Conservation (phyloP, 2,797 vertebrate species). For the Erpetoichthys calabaricus region DNA sequence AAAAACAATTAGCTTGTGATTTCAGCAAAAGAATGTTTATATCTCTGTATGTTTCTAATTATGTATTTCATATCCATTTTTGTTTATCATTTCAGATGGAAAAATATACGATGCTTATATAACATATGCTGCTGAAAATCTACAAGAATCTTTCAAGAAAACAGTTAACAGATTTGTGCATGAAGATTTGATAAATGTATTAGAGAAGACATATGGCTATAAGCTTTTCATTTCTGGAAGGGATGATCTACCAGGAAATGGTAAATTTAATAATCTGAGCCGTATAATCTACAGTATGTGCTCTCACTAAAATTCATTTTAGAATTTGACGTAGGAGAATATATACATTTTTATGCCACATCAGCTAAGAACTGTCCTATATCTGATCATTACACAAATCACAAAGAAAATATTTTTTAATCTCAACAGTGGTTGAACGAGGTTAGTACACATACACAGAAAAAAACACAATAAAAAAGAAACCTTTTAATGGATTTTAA, state of each 20-base stretch:
- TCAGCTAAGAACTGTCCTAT: too few relatives aligned
- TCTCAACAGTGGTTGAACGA: too few relatives aligned
- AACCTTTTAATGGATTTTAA: too few relatives aligned
- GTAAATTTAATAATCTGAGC: constrained; percentile 26
- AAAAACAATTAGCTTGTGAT: too few relatives aligned
- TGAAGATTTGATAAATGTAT: constrained; percentile 48
- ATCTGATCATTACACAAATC: too few relatives aligned
- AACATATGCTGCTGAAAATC: constrained; percentile 42
- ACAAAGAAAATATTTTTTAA: too few relatives aligned
- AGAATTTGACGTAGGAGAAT: too few relatives aligned
- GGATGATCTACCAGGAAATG: constrained; percentile 68
- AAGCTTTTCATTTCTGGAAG: constrained; percentile 68
- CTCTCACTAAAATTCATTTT: too few relatives aligned
- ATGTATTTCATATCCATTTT: background rate
- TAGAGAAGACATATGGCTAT: constrained; percentile 64
- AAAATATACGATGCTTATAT: constrained; percentile 57
- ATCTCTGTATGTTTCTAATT: background rate
- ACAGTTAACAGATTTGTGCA: constrained; percentile 45
- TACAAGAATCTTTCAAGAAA: constrained; percentile 23
- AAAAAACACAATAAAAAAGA: too few relatives aligned
- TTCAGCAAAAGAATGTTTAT: background rate
- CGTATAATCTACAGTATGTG: too few relatives aligned
- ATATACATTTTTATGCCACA: too few relatives aligned
- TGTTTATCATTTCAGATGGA: constrained; percentile 30
- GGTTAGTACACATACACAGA: too few relatives aligned